Base-by-base conservation (phyloP, 2,113 vertebrate genomes). In the Prunella himalayana region DNA sequence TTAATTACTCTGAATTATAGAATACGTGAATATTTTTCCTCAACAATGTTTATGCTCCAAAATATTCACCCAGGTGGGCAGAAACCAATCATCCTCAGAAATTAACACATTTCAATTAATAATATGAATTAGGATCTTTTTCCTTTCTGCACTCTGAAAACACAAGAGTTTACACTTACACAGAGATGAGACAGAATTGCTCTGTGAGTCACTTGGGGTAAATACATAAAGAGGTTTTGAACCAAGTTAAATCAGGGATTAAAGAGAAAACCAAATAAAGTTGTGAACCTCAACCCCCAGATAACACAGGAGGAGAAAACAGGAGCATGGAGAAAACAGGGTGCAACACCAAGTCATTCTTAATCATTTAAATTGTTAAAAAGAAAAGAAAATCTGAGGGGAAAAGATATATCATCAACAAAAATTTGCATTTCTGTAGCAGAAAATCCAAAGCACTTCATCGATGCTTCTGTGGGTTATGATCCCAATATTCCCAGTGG, bases 381-480 rank as follows among this genome's bases (percentile, higher is more conserved):
- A 22, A 41, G 0, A 45, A 37, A 49, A 53, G 18, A 90, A 76
- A 63, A 33, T 12, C 13, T 7, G 47, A 53, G 33, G 4, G 1
- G 0, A 21, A 11, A 12, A 11, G 3, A 7, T 2, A 20, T 2
- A 49, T 23, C 22, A 59, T 8, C 17, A 30, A 60, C 13, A 45
- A 23, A 5, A 22, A 24, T 56, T 88, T 79, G 22, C 28, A 49
- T 59, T 81, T 75, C 50, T 45, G 19, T 7, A 33, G 66, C 14
- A 27, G 39, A 72, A 87, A 80, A 65, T 17, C 27, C 42, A 33
- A 54, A 66, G 28, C 7, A 10, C 11, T 61, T 82, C 7, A 6
- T 6, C 30, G 16, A 45, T 57, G 35, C 8, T 64, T 82, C 49
- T 39, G 24, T 64, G 42, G 20, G 45, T 65, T 80, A n/a, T 0